Evolutionary conservation across 2,888 invertebrate species (phyloP).

Genomic region (Drosophila nr. medialis): DNA sequence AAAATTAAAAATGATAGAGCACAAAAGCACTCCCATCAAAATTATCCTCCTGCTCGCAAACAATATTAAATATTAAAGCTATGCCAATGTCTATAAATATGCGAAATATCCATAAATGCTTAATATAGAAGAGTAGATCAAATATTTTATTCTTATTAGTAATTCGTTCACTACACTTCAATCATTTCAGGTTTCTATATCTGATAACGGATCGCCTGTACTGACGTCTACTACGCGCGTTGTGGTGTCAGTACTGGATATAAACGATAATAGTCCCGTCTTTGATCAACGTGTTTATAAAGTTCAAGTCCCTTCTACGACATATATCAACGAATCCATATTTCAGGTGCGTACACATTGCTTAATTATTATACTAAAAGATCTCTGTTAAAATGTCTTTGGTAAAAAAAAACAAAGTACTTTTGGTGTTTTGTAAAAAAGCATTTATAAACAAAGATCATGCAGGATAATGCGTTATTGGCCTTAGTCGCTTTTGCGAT

Average conservation of each 20-base stretch:
- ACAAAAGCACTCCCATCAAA: background rate
- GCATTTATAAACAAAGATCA: background rate
- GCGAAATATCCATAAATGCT: background rate
- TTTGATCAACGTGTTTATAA: conserved; percentile 94
- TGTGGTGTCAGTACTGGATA: conserved; percentile 91
- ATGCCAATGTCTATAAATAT: background rate
- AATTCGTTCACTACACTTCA: background rate
- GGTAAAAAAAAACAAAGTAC: accelerated
- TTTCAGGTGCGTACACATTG: conserved; percentile 86
- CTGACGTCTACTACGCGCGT: conserved; percentile 92
- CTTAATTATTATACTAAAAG: background rate
- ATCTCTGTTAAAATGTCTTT: background rate
- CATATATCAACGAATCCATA: conserved; percentile 86
- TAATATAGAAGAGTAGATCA: background rate
- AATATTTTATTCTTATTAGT: background rate
- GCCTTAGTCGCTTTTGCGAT: background rate
- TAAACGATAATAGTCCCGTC: conserved; percentile 95
- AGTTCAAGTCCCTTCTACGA: conserved; percentile 89
- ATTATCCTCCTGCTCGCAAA: background rate
- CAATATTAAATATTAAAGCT: background rate
- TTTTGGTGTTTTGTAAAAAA: background rate
- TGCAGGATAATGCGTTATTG: background rate
- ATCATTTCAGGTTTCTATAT: conserved; percentile 87
- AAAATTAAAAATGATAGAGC: too few species aligned
- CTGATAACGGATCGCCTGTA: conserved; percentile 91